Conservation (phyloP, 2,888 invertebrate genomes). For the Volucella inflata region DNA sequence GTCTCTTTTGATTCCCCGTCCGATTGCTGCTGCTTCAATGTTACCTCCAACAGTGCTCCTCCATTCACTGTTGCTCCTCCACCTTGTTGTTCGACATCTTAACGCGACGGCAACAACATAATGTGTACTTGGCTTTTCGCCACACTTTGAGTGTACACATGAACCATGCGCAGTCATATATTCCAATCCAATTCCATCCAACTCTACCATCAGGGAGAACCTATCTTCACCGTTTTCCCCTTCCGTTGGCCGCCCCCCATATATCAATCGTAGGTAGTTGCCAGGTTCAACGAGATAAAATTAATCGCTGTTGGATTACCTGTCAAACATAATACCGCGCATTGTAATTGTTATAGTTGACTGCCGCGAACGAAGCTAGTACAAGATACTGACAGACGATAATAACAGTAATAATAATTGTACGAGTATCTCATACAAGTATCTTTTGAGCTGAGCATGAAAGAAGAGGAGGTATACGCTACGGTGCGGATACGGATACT, state of each 20-base stretch:
- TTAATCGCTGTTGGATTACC: conserved; percentile 76
- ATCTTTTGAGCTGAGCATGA: conserved; percentile 30
- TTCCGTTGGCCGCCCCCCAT: too few species aligned
- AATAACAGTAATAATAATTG: conserved; percentile 70
- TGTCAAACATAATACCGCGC: conserved; percentile 74
- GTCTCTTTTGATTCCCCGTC: not conserved
- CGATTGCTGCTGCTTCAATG: not conserved
- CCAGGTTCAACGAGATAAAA: conserved; percentile 69
- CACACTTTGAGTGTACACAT: conserved; percentile 55
- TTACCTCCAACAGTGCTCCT: too few species aligned
- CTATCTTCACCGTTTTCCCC: conserved; percentile 34
- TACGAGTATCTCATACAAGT: conserved; percentile 13
- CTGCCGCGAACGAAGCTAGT: conserved; percentile 20
- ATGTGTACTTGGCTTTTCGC: conserved; percentile 68
- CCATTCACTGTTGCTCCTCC: too few species aligned
- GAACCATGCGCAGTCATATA: conserved; percentile 71
- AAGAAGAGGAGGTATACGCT: not conserved
- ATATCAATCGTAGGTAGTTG: too few species aligned
- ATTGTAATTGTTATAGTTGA: conserved; percentile 73
- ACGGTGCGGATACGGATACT: not conserved
- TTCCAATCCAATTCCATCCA: conserved; percentile 16
- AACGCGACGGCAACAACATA: conserved; percentile 67
- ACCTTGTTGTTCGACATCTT: conserved; percentile 45
- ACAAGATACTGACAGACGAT: conserved; percentile 40
- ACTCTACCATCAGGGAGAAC: conserved; percentile 27